Evolutionary conservation across 2,888 invertebrate species (phyloP), one percentile per base, ranked within the genome.

Genomic region (Acrobasis consociella): DNA sequence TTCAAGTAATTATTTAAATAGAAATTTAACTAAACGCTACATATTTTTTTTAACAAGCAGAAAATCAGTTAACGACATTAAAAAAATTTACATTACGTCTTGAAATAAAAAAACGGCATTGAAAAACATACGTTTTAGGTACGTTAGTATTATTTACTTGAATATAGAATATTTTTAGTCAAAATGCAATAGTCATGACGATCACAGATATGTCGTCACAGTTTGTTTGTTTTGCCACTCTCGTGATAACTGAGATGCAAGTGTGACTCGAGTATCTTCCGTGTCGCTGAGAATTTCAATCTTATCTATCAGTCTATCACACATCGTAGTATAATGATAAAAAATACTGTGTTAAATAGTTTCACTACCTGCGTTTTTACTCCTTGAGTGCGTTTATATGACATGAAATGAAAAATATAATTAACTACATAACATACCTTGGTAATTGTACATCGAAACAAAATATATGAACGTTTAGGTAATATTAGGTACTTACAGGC

Each of bases 141-240:
- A 31, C 7, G 31, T 31, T 31, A 5, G 31, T 31, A 31, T 31
- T 5, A 46, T 22, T 13, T 10, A 22, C 13, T 8, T 51, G 3
- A 51, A 50, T 51, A 5, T 15, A n/a, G 17, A 51, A 51, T n/a
- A 10, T 51, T 51, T 11, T 51, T 11, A 46, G 16, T 16, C 22
- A 17, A 5, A 51, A 51, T 51, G n/a, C 16, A 46, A 42, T 42
- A 13, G 46, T 46, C 46, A 46, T 46, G 46, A 46, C 13, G n/a
- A 11, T 46, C 46, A 46, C 46, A 46, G 46, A 46, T 13, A n/a
- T 46, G n/a, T 46, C 46, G 13, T 46, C 46, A n/a, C 11, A 42
- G 46, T 46, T 46, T 46, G 46, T 46, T 46, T 46, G 46, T 46
- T 46, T 46, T 46, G 46, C n/a, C 46, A 46, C n/a, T 46, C 13